Percentiles rank a stretch among this genome's conserved stretches.
Conservation (phyloP, 2,888 invertebrate species). For the Allophyes oxyacanthae region DNA sequence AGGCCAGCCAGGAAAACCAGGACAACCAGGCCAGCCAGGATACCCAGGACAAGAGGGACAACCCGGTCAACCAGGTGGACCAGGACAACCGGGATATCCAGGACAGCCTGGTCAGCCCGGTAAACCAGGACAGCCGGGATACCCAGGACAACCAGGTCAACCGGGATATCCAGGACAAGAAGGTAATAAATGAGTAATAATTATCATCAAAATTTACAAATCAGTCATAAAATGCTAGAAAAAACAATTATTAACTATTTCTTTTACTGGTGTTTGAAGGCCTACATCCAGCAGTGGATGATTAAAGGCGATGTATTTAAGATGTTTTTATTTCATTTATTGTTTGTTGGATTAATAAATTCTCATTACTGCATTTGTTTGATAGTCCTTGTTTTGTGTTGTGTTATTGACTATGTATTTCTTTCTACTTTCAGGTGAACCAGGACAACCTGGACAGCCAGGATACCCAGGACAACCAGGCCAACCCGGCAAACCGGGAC, state of each 20-base stretch:
- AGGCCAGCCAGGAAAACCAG: constrained; percentile 56
- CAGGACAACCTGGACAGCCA: constrained; percentile 12
- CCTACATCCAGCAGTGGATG: no score
- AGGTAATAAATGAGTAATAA: background rate
- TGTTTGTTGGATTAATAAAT: no score
- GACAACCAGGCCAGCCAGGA: constrained; percentile 46
- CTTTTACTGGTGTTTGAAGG: no score
- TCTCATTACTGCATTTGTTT: no score
- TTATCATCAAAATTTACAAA: no score
- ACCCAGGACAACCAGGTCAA: constrained; percentile 12
- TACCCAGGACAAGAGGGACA: constrained; percentile 81
- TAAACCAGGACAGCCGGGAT: constrained; percentile 10
- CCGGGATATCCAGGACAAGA: constrained; percentile 16
- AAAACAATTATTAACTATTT: no score
- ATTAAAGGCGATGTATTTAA: no score
- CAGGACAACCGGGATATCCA: constrained; percentile 15
- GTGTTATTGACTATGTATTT: no score
- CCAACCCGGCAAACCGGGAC: no score
- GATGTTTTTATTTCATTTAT: no score
- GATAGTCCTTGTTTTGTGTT: no score
- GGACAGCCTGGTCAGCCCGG: constrained; percentile 8
- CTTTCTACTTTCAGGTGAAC: constrained; percentile 7
- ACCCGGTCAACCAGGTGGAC: constrained; percentile 54
- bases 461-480: constrained; percentile 4
- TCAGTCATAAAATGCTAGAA: no score